Evolutionary conservation across 2,797 vertebrate genomes (phyloP).

Genomic region (Denticeps clupeoides): DNA sequence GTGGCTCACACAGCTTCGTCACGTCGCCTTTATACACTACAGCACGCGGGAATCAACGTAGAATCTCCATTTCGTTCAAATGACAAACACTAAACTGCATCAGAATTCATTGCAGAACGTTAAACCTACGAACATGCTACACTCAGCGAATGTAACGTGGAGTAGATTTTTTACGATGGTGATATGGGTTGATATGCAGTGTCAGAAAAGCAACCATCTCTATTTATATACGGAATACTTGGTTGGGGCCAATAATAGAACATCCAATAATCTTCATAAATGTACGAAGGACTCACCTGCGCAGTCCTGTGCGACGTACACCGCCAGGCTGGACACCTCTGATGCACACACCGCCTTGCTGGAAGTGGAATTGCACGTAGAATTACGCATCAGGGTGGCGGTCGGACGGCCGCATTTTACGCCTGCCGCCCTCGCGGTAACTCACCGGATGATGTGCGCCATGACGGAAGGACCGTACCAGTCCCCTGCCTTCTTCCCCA

Average conservation of each 20-base stretch:
- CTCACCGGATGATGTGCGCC: constrained; percentile 81
- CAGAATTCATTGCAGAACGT: no score
- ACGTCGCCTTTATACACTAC: constrained; percentile 79
- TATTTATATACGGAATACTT: no score
- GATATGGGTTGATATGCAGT: no score
- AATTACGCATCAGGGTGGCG: neutral
- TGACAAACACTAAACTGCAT: no score
- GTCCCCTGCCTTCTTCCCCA: constrained; percentile 78
- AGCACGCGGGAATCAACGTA: neutral
- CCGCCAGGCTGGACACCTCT: constrained; percentile 50
- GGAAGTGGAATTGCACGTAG: constrained; percentile 18
- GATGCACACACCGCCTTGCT: constrained; percentile 71
- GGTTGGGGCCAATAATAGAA: no score
- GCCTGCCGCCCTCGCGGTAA: no score
- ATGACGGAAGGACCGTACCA: constrained; percentile 82
- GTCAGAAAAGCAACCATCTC: no score
- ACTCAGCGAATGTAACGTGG: no score
- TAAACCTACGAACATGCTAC: no score
- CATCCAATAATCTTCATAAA: neutral
- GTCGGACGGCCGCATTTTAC: no score
- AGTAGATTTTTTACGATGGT: no score
- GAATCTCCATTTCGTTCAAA: no score
- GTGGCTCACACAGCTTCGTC: constrained; percentile 45
- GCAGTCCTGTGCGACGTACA: constrained; percentile 88
- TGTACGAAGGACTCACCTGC: constrained; percentile 58